Base-by-base conservation (phyloP, 2,888 invertebrate species). In the Chymomyza amoena region DNA sequence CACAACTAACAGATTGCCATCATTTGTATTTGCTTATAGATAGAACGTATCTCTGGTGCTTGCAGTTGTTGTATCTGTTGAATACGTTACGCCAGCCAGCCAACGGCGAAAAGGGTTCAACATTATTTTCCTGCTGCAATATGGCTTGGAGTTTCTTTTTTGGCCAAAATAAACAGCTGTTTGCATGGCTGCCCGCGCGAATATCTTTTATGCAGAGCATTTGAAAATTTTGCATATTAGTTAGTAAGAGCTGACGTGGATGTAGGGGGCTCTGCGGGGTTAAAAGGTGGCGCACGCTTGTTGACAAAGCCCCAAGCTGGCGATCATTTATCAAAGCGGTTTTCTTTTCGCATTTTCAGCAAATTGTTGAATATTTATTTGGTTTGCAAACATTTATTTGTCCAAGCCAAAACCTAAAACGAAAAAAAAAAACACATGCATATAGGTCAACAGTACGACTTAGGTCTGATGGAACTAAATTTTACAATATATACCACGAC, bases 1-100 rank as follows among this genome's bases (percentile, higher is more conserved):
- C 20, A 45, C 67, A 50, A 16, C 32, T 32, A 81, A 83, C 81
- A 80, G 84, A 83, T 83, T 81, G 79, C 85, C 81, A 69, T 75
- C 81, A 85, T 83, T 83, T 79, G 84, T 85, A 78, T 76, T 85
- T 78, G 77, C 83, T 72, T 75, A 75, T 77, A 64, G 67, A 20
- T 77, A 62, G 67, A 20, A 54, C 18, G 18, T 54, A 54, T 54
- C 52, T 54, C 52, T 54, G 51, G 7, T 6, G 39, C 39, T 13
- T 1, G 39, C 52, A 6, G 52, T 9, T 7, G 18, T 13, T 57
- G 25, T 18, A 57, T 10, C 57, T 57, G 57, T 57, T 57, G 57
- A 57, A 57, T 57, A 25, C 57, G 15, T 57, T 54, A 3, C 1
- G 18, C 16, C 15, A 18, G 16, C 18, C n/a, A n/a, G n/a, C n/a